Evolutionary conservation across 2,888 invertebrate genomes (phyloP), one percentile per base, ranked within the genome.

Genomic region (Oscheius myriophilus): DNA sequence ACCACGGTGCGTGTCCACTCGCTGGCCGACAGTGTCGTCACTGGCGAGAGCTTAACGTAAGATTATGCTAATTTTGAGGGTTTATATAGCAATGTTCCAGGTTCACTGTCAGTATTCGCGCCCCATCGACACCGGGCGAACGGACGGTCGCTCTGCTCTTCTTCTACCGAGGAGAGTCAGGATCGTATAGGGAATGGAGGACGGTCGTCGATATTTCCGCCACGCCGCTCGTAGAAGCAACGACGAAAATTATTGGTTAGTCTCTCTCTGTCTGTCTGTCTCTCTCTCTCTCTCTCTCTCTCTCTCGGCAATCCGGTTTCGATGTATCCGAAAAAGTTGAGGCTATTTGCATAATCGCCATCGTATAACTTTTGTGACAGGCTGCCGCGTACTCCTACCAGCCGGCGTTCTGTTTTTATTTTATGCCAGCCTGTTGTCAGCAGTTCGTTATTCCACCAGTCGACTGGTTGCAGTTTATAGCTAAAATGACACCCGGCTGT

Each of bases 151-250:
- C 69, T 0, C 26, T 82, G 33, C 68, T 82, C 16, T 70, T 82
- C 53, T 78, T 70, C 41, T 82, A 82, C 51, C 72, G 73, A 11
- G 73, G 71, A 18, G 33, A 55, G 6, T 65, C 52, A n/a, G 77
- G 81, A n/a, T 51, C 72, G 1, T 73, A 71, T 65, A 53, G 78
- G 33, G 75, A 78, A 55, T 78, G 78, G 78, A 55, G 81, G 43
- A 63, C 68, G 26, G 71, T 76, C 12, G 67, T 76, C 2, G 70
- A 69, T 55, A 65, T 70, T 18, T 55, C 63, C 45, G 25, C 73
- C n/a, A 43, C 59, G 39, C 45, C 69, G 6, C 46, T 78, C 12
- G 23, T 78, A 21, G n/a, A 26, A 11, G 58, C 72, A 16, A 54
- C 51, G 2, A 59, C 72, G 0, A 68, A 66, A 12, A 45, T 75